phyloP scores from a whole-genome alignment of 2,797 vertebrate species.

The Darevskia nairensis region DNA sequence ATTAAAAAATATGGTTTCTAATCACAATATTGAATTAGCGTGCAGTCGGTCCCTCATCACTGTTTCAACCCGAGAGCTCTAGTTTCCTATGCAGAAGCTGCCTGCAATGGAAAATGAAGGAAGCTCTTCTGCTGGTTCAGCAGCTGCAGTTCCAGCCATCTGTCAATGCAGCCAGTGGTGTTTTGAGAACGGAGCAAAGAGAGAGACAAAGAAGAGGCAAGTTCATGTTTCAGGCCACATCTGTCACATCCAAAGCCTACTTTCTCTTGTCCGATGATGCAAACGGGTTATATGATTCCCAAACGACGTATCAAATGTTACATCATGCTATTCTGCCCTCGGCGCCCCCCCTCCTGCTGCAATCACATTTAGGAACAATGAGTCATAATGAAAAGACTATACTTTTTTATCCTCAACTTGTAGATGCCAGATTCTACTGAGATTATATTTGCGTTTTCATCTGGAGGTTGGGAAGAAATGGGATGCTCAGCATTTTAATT shows the following conservation, averaged over 20 bases:
- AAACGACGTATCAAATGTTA: constrained; percentile 3
- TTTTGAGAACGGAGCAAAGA: background rate
- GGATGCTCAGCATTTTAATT: background rate
- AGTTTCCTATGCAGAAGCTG: background rate
- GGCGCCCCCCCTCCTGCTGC: background rate
- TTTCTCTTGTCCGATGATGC: background rate
- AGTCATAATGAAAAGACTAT: background rate
- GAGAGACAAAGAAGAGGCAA: background rate
- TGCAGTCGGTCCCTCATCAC: background rate
- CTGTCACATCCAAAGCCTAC: background rate
- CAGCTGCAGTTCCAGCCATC: constrained; percentile 24
- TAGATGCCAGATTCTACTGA: background rate
- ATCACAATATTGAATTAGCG: background rate
- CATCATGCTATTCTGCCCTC: background rate
- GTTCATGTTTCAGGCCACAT: background rate
- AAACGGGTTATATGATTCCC: background rate
- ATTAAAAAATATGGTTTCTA: no score
- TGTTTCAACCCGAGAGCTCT: background rate
- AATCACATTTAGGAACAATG: background rate
- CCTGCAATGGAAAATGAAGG: background rate
- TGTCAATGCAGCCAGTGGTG: background rate
- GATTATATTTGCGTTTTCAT: background rate
- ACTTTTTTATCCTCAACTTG: background rate
- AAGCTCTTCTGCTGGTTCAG: constrained; percentile 19
- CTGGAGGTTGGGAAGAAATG: background rate